Evolutionary conservation across 2,113 vertebrate genomes (phyloP).

Genomic region (Rutilus rutilus): DNA sequence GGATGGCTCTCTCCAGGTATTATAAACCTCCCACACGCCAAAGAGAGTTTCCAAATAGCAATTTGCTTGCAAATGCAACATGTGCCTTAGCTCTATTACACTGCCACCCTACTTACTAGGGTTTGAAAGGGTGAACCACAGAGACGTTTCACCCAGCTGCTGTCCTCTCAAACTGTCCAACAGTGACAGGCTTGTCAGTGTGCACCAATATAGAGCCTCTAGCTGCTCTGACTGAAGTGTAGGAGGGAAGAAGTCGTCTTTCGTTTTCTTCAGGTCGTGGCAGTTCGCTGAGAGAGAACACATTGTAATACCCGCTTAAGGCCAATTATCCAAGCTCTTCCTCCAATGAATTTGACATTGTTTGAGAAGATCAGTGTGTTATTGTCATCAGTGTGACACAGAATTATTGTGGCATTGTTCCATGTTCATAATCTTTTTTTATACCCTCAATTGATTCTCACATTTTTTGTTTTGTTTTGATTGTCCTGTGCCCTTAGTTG

Average conservation of each 20-base stretch:
- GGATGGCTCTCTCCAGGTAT: neutral
- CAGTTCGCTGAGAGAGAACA: constrained; percentile 9
- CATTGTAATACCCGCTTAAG: constrained; percentile 10
- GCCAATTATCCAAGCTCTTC: constrained; percentile 27
- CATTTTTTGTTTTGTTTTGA: neutral
- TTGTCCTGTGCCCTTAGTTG: neutral
- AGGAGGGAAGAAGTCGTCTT: constrained; percentile 15
- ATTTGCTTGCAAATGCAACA: constrained; percentile 41
- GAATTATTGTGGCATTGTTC: neutral
- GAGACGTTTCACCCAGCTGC: constrained; percentile 30
- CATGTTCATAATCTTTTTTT: neutral
- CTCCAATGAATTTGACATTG: constrained; percentile 21
- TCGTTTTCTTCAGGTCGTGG: neutral
- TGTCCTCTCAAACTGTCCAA: constrained; percentile 30
- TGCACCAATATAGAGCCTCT: constrained; percentile 40
- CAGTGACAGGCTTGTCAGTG: constrained; percentile 26
- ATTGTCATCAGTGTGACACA: constrained; percentile 1
- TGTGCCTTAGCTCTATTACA: constrained; percentile 28
- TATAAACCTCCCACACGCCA: neutral
- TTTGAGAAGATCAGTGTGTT: constrained; percentile 12
- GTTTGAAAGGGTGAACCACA: constrained; percentile 14
- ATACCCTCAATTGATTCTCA: neutral
- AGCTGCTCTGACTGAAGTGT: constrained; percentile 27
- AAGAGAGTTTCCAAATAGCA: constrained; percentile 40
- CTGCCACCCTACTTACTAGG: constrained; percentile 13